Conservation (phyloP, 2,113 vertebrate genomes). For the Mesembrinibis cayennensis region DNA sequence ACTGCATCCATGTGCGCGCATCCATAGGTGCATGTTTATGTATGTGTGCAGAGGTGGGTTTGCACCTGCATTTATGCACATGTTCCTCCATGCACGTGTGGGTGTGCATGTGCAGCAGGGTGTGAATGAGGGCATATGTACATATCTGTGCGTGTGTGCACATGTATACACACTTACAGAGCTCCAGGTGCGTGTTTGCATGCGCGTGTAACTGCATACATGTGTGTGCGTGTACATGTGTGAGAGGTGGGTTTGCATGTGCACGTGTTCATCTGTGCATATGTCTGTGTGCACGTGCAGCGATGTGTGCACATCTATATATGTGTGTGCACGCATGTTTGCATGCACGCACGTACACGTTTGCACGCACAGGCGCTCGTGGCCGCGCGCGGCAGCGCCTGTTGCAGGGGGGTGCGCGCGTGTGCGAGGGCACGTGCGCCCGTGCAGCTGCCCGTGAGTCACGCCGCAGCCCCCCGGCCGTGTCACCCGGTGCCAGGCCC, state of each 20-base stretch:
- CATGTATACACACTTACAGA: not conserved
- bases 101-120: no score
- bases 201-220: not conserved
- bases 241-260: rapidly evolving
- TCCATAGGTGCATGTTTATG: not conserved
- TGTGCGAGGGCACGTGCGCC: not conserved
- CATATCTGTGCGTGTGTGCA: not conserved
- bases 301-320: rapidly evolving
- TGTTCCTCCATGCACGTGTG: not conserved
- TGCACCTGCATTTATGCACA: not conserved
- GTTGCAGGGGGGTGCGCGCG: rapidly evolving
- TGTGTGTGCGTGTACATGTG: no score
- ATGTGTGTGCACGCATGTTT: rapidly evolving
- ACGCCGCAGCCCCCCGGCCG: not conserved
- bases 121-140: no score
- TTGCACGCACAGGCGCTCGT: rapidly evolving
- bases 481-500: not conserved
- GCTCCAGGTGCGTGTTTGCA: no score
- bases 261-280: no score
- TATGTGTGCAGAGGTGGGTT: not conserved
- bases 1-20: no score
- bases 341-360: rapidly evolving
- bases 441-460: not conserved
- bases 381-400: not conserved
- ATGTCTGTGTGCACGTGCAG: rapidly evolving